A percentile compares a stretch with the other conserved stretches of the same genome.
phyloP scores from a whole-genome alignment of 2,113 vertebrate genomes.

The Triplophysa rosa region DNA sequence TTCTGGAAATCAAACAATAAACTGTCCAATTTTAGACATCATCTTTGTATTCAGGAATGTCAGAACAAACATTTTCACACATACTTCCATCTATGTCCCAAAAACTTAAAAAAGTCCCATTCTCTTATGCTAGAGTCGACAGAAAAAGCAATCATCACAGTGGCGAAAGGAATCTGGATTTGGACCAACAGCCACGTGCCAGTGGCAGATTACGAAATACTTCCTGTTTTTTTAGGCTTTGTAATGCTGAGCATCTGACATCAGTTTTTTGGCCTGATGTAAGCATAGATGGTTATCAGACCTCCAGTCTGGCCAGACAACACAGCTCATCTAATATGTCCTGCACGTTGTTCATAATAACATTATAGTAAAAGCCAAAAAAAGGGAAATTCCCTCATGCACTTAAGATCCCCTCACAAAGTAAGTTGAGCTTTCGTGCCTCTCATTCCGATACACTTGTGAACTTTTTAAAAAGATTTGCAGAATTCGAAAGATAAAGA shows the following conservation, averaged over 20 bases:
- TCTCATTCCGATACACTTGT: background rate
- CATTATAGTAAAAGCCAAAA: conserved; percentile 37
- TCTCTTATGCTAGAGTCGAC: background rate
- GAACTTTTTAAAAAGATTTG: background rate
- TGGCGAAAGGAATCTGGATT: conserved; percentile 33
- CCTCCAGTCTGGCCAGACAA: conserved; percentile 51
- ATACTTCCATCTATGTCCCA: background rate
- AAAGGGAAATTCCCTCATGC: conserved; percentile 26
- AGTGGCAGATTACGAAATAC: conserved; percentile 27
- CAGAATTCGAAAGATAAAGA: background rate
- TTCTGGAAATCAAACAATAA: background rate
- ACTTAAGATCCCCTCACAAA: background rate
- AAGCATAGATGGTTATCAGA: conserved; percentile 54
- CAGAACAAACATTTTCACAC: background rate
- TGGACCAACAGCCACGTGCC: conserved; percentile 22
- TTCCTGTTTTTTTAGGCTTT: conserved; percentile 38
- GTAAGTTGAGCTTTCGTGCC: background rate
- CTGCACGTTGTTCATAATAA: conserved; percentile 45
- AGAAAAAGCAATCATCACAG: conserved; percentile 33
- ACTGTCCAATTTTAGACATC: background rate
- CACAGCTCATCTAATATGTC: conserved; percentile 61
- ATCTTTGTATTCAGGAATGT: conserved; percentile 1
- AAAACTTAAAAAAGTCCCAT: conserved; percentile 7
- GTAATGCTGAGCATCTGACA: conserved; percentile 50
- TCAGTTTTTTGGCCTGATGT: conserved; percentile 44